phyloP scores from a whole-genome alignment of 2,888 invertebrate genomes.

The Pherbina coryleti region DNA sequence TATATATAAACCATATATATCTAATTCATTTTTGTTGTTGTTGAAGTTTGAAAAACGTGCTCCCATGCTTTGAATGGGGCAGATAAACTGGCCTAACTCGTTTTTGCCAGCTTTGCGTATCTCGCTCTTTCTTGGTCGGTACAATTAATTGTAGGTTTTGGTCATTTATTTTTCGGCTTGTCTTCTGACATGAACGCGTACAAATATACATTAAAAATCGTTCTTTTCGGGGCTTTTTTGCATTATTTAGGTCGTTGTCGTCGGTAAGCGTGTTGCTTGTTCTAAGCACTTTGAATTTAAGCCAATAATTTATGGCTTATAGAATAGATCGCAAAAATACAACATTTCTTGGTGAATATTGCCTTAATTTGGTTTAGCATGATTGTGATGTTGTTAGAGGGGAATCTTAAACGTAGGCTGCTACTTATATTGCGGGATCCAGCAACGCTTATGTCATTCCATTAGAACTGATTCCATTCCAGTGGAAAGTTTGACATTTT shows the following conservation, averaged over 20 bases:
- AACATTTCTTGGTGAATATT: no score
- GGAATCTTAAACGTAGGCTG: no score
- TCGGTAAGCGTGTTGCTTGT: conserved; percentile 9
- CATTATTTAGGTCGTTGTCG: conserved; percentile 26
- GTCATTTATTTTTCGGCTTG: not conserved
- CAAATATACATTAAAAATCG: not conserved
- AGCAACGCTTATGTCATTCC: no score
- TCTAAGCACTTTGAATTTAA: not conserved
- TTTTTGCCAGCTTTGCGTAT: conserved; percentile 15
- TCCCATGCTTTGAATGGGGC: conserved; percentile 6
- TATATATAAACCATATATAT: no score
- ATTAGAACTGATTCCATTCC: no score
- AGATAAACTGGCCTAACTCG: conserved; percentile 31
- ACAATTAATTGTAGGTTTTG: conserved; percentile 28
- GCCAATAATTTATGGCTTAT: no score
- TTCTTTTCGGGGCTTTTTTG: conserved; percentile 14
- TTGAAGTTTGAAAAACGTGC: conserved; percentile 11
- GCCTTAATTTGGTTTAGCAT: no score
- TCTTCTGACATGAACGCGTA: conserved; percentile 1
- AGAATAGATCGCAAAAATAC: no score
- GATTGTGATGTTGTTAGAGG: no score
- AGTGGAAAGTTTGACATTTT: no score
- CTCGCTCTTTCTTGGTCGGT: conserved; percentile 6
- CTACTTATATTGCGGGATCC: no score
- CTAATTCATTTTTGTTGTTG: not conserved